Evolutionary conservation across 2,113 vertebrate species (phyloP).

Genomic region (Anseranas semipalmata): DNA sequence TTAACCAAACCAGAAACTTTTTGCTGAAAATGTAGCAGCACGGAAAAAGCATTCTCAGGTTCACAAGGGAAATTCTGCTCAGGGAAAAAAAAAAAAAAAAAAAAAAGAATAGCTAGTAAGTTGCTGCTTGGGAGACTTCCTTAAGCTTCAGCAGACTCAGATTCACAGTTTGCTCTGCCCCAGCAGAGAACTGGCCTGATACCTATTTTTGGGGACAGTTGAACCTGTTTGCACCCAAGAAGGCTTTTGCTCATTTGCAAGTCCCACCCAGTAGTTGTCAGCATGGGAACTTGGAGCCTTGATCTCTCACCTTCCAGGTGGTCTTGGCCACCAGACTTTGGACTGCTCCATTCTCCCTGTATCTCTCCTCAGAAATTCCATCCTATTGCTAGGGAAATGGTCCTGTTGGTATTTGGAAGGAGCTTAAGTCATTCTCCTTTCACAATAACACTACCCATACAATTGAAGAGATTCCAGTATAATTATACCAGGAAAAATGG

Average conservation of each 20-base stretch:
- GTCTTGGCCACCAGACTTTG: not conserved
- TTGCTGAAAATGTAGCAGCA: not conserved
- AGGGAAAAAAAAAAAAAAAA: rapidly evolving
- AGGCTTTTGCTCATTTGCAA: not conserved
- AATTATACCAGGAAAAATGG: not conserved
- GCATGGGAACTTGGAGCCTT: not conserved
- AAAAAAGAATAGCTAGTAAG: not conserved
- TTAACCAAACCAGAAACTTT: not conserved
- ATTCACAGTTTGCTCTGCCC: not conserved
- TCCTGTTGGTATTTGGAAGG: not conserved
- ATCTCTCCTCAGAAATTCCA: not conserved
- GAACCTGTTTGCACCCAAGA: not conserved
- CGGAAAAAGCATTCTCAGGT: not conserved
- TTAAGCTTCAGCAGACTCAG: not conserved
- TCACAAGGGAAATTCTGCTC: not conserved
- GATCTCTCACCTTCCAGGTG: not conserved
- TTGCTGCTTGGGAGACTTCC: not conserved
- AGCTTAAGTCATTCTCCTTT: not conserved
- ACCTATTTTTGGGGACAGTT: not conserved
- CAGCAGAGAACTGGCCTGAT: not conserved
- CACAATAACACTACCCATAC: not conserved
- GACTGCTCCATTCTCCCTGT: not conserved
- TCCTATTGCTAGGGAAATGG: not conserved
- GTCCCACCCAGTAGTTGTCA: not conserved
- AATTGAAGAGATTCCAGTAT: not conserved